These are phyloP conservation scores for Tichodroma muraria DNA, from an alignment of 2,113 vertebrate genomes.

Conservation along the genomic window DNA sequence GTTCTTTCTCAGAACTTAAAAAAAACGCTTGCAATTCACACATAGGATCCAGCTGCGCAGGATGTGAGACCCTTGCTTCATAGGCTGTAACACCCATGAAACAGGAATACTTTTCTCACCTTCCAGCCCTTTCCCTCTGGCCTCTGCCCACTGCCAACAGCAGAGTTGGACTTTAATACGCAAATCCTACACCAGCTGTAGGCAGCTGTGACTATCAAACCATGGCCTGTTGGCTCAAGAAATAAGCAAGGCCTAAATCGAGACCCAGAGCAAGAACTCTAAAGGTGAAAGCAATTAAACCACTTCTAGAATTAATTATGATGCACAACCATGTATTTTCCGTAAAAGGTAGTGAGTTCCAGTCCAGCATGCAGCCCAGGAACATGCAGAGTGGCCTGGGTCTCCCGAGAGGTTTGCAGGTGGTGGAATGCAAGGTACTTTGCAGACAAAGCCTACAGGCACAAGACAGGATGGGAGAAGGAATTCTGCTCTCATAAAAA, in stretches of 20 bases:
- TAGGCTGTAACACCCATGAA: not conserved
- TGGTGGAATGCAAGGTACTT: accelerated
- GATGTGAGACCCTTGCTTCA: not conserved
- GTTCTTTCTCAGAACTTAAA: not conserved
- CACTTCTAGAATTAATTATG: not conserved
- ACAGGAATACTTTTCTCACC: not conserved
- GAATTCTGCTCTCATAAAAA: not conserved
- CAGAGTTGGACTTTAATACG: not conserved
- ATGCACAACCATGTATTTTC: not conserved
- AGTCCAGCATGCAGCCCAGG: not conserved
- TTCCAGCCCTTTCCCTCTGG: not conserved
- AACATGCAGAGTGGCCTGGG: not conserved
- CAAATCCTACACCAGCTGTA: not conserved
- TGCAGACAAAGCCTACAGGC: not conserved
- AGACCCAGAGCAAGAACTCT: not conserved
- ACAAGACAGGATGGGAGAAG: not conserved
- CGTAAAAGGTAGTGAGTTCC: not conserved
- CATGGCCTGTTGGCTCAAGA: not conserved
- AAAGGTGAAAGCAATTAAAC: not conserved
- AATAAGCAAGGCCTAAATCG: not conserved
- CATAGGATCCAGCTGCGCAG: not conserved
- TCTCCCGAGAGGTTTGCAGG: not conserved
- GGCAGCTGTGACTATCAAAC: not conserved
- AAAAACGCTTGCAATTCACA: not conserved
- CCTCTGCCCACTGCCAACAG: not conserved